Conservation (phyloP, 2,888 invertebrate species). For the Phragmatobia fuliginosa region DNA sequence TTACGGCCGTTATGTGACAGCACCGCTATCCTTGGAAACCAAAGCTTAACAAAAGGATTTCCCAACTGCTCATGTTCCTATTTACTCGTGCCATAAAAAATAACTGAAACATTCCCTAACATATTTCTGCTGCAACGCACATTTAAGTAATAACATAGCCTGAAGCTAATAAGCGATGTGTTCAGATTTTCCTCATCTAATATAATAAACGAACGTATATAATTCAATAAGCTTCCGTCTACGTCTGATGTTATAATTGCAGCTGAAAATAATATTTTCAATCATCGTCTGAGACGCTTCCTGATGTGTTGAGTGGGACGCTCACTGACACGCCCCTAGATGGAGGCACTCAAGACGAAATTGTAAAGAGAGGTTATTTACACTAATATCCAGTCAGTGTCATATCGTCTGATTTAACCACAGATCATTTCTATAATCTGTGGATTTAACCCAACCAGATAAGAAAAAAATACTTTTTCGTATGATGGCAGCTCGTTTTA, state of each 20-base stretch:
- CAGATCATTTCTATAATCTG: too few species aligned
- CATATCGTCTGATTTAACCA: neutral
- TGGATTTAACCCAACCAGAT: too few species aligned
- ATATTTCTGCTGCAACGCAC: neutral
- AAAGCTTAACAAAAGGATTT: too few species aligned
- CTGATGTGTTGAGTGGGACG: constrained; percentile 53
- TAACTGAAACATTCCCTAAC: neutral
- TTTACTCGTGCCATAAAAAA: too few species aligned
- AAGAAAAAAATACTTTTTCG: neutral
- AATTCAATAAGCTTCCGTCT: constrained; percentile 16
- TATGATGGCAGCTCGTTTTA: neutral
- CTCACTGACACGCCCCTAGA: constrained; percentile 48
- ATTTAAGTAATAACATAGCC: constrained; percentile 8
- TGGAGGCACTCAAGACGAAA: constrained; percentile 37
- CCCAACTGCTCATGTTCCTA: too few species aligned
- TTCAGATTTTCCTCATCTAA: constrained; percentile 14
- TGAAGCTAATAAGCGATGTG: constrained; percentile 14
- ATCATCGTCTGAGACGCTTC: constrained; percentile 53
- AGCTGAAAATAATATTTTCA: constrained; percentile 39
- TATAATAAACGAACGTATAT: constrained; percentile 18
- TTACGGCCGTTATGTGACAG: too few species aligned
- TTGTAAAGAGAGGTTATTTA: constrained; percentile 36
- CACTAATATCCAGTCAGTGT: neutral
- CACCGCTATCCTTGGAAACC: too few species aligned
- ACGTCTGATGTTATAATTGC: constrained; percentile 15